Evolutionary conservation across 2,797 vertebrate genomes (phyloP).

Genomic region (Discoglossus pictus): DNA sequence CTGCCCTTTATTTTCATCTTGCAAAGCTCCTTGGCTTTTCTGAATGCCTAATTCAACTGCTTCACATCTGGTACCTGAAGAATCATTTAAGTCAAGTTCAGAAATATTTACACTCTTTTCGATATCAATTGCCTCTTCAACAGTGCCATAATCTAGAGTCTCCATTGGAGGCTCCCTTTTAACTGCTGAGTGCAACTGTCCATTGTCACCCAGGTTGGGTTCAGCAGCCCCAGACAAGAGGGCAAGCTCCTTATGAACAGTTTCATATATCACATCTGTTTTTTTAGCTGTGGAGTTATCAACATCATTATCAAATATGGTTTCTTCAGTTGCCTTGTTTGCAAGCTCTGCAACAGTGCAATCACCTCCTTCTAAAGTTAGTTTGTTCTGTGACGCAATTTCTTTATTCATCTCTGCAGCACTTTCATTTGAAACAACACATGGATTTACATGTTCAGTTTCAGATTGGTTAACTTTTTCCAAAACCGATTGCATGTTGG

Average conservation of each 20-base stretch:
- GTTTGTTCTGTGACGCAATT: background rate
- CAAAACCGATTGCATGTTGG: slow-evolving; percentile 51
- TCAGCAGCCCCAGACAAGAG: slow-evolving; percentile 55
- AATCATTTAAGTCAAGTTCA: too few species aligned
- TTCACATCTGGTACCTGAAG: slow-evolving; percentile 55
- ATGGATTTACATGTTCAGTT: background rate
- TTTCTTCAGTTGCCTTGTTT: background rate
- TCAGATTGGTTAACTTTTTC: slow-evolving; percentile 40
- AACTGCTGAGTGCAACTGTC: slow-evolving; percentile 46
- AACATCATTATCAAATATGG: background rate
- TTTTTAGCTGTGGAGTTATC: slow-evolving; percentile 25
- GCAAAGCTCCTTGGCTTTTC: slow-evolving; percentile 53
- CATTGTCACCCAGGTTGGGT: slow-evolving; percentile 56
- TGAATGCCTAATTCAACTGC: slow-evolving; percentile 58
- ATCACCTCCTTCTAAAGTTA: slow-evolving; percentile 15
- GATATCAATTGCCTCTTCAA: slow-evolving; percentile 40
- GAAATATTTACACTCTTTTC: slow-evolving; percentile 50
- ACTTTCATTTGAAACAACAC: slow-evolving; percentile 23
- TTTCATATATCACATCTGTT: slow-evolving; percentile 44
- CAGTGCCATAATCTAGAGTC: slow-evolving; percentile 48
- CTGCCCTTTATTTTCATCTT: slow-evolving; percentile 52
- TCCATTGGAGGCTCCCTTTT: slow-evolving; percentile 38
- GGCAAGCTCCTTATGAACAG: slow-evolving; percentile 54
- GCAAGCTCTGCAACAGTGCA: background rate
- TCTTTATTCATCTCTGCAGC: slow-evolving; percentile 8